Percentiles rank a stretch among this genome's conserved stretches.
Conservation (phyloP, 1,140 invertebrate species). For the Hetaerina americana region DNA sequence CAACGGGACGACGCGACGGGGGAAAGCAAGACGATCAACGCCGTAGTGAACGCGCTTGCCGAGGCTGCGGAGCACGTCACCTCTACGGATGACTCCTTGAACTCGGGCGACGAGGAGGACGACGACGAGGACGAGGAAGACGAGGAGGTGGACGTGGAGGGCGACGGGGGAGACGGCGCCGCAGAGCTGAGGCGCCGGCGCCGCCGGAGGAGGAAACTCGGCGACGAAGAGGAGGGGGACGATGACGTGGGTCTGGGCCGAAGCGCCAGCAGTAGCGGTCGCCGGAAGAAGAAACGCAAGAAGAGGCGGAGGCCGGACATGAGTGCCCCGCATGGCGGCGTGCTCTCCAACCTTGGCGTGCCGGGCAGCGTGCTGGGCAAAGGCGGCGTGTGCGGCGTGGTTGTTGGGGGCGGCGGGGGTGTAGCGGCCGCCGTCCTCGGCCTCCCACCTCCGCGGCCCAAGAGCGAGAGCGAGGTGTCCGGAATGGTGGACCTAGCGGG, state of each 20-base stretch:
- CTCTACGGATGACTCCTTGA: constrained; percentile 56
- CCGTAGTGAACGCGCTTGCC: constrained; percentile 78
- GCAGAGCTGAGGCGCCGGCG: not conserved
- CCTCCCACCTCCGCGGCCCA: not conserved
- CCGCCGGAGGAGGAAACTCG: not conserved
- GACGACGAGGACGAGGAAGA: not conserved
- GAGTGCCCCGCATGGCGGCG: not conserved
- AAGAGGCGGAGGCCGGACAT: not conserved
- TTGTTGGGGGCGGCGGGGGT: not conserved
- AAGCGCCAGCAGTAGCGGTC: not conserved
- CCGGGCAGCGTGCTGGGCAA: not conserved
- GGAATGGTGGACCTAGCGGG: not conserved
- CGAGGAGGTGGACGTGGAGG: not conserved
- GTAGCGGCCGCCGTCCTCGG: not conserved
- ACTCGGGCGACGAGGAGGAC: not conserved
- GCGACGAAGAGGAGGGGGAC: not conserved
- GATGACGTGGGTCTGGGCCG: not conserved
- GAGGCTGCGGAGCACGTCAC: constrained; percentile 73
- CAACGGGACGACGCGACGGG: constrained; percentile 69
- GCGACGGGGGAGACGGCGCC: not conserved
- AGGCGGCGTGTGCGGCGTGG: not conserved
- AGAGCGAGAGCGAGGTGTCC: not conserved
- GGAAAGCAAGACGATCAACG: constrained; percentile 80
- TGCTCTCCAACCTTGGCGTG: not conserved
- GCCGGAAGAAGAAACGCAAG: not conserved